A percentile compares a stretch with the other conserved stretches of the same genome.
These are phyloP conservation scores for Bimastos eiseni DNA, from an alignment of 2,888 invertebrate genomes.

Conservation along the genomic window DNA sequence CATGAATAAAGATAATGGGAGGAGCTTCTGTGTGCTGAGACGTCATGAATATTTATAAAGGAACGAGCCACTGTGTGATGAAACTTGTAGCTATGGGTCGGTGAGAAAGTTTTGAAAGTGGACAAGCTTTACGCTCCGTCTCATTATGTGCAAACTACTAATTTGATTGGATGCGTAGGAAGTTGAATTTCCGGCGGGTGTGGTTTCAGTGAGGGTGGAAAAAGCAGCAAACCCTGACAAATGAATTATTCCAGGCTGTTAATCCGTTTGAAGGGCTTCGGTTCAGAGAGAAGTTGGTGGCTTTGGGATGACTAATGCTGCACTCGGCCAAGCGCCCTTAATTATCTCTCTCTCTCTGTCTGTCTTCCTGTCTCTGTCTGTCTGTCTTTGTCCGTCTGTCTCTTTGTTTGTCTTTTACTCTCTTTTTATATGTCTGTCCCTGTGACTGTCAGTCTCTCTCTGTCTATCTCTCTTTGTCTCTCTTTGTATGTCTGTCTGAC, in stretches of 20 bases:
- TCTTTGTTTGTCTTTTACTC: no score
- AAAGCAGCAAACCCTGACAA: background rate
- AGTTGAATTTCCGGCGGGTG: background rate
- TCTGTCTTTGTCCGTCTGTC: no score
- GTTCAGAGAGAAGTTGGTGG: background rate
- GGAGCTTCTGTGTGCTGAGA: no score
- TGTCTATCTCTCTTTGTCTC: no score
- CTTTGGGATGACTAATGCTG: background rate
- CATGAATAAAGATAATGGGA: background rate
- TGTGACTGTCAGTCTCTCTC: no score
- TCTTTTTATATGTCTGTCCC: no score
- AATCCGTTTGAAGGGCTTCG: background rate
- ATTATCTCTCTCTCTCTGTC: no score
- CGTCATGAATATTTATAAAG: background rate
- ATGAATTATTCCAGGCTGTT: conserved; percentile 13
- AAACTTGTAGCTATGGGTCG: background rate
- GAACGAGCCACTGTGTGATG: background rate
- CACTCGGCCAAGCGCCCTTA: no score
- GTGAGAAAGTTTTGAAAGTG: background rate
- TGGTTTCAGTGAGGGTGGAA: background rate
- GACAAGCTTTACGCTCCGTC: background rate
- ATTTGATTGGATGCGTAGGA: background rate
- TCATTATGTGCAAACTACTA: background rate
- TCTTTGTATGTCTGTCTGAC: no score
- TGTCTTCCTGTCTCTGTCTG: no score